Conservation (phyloP, 1,140 invertebrate species). For the Tetranychus cinnabarinus region DNA sequence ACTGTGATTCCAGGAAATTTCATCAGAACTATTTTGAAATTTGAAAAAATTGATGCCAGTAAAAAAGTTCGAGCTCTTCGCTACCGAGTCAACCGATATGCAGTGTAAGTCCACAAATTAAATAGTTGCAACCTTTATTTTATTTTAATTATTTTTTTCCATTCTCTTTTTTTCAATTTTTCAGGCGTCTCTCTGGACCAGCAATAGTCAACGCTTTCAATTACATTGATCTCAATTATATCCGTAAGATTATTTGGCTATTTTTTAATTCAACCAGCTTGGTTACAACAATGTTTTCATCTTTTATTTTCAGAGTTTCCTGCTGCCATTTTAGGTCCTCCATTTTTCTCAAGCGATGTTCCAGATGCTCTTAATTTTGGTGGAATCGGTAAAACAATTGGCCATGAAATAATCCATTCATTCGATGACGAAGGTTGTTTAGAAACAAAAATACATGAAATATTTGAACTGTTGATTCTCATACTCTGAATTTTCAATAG, state of each 20-base stretch:
- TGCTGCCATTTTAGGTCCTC: conserved; percentile 63
- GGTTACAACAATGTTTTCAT: neutral
- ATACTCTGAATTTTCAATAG: neutral
- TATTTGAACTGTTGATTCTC: neutral
- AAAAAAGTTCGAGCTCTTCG: neutral
- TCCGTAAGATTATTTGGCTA: conserved; percentile 17
- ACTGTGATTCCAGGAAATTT: no score
- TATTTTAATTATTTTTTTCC: neutral
- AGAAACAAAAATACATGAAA: no score
- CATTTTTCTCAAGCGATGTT: conserved; percentile 53
- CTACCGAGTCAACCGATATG: neutral
- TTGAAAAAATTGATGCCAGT: neutral
- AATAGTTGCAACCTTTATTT: no score
- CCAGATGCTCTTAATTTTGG: conserved; percentile 43
- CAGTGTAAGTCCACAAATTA: neutral
- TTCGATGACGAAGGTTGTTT: conserved; percentile 30
- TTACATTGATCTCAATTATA: conserved; percentile 52
- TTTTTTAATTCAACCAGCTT: no score
- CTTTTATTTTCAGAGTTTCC: conserved; percentile 36
- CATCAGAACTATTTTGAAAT: no score
- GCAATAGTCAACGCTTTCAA: conserved; percentile 63
- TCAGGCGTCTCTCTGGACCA: conserved; percentile 32
- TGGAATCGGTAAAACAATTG: conserved; percentile 14
- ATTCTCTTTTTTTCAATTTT: neutral
- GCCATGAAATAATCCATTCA: conserved; percentile 23